These are phyloP conservation scores for Lordiphosa mommai DNA, from an alignment of 1,140 invertebrate species.

Conservation along the genomic window DNA sequence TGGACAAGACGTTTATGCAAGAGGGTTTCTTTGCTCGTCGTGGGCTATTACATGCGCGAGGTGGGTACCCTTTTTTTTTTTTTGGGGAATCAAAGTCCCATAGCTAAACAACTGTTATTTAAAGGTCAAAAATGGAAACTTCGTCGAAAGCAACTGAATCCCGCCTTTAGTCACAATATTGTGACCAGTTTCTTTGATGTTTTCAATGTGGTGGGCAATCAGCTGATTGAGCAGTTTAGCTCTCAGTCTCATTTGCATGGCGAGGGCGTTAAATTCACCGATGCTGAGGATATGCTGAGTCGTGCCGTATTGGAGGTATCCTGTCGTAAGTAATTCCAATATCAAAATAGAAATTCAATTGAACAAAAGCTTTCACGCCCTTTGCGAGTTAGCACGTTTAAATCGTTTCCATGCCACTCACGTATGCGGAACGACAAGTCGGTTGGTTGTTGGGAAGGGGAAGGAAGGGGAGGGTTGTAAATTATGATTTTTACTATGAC, in stretches of 20 bases:
- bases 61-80: too few relatives aligned
- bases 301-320: conserved; percentile 70
- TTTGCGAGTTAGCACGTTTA: conserved; percentile 43
- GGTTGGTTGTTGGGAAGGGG: too few relatives aligned
- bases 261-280: conserved; percentile 43
- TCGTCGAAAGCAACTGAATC: conserved; percentile 70
- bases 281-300: conserved; percentile 68
- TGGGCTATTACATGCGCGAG: conserved; percentile 63
- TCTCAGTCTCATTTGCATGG: conserved; percentile 35
- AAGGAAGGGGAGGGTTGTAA: not conserved
- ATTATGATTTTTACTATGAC: not conserved
- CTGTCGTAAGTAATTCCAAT: conserved; percentile 55
- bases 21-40: conserved; percentile 69
- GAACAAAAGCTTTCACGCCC: conserved; percentile 12
- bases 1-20: conserved; percentile 72
- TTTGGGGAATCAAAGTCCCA: too few relatives aligned
- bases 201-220: conserved; percentile 67
- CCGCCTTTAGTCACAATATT: conserved; percentile 69
- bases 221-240: conserved; percentile 54
- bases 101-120: not conserved
- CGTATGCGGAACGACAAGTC: conserved; percentile 40
- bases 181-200: conserved; percentile 67
- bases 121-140: conserved; percentile 67
- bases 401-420: conserved; percentile 58
- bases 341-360: not conserved